phyloP scores from a whole-genome alignment of 2,888 invertebrate species.

The Ornithoptera alexandrae region DNA sequence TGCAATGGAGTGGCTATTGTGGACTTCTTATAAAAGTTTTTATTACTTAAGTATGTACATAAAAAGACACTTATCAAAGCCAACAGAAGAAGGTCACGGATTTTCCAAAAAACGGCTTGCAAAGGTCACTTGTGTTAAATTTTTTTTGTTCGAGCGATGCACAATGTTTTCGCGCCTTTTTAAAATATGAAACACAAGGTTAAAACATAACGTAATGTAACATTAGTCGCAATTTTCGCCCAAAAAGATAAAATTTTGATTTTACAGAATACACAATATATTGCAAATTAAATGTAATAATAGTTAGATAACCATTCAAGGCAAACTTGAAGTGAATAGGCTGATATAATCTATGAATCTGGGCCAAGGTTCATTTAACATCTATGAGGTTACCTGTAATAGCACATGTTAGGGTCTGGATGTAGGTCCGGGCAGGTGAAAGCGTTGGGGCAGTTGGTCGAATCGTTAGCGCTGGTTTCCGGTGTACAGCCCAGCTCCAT shows the following conservation, averaged over 20 bases:
- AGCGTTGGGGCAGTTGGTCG: slow-evolving; percentile 56
- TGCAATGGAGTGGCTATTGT: neutral
- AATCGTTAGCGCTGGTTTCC: slow-evolving; percentile 43
- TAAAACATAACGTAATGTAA: neutral
- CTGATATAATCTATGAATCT: too few relatives aligned
- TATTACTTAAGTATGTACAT: slow-evolving; percentile 14
- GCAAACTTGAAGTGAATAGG: too few relatives aligned
- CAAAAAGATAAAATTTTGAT: too few relatives aligned
- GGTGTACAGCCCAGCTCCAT: slow-evolving; percentile 64
- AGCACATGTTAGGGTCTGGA: slow-evolving; percentile 61
- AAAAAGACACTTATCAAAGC: slow-evolving; percentile 27
- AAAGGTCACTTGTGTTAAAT: slow-evolving; percentile 26
- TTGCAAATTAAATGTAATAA: too few relatives aligned
- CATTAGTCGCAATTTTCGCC: too few relatives aligned
- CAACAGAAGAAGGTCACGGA: slow-evolving; percentile 33
- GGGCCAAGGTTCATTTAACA: neutral
- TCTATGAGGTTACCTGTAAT: slow-evolving; percentile 51
- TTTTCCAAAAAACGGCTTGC: slow-evolving; percentile 35
- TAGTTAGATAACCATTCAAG: too few relatives aligned
- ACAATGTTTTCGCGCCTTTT: slow-evolving; percentile 10
- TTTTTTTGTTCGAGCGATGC: slow-evolving; percentile 11
- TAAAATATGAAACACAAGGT: slow-evolving; percentile 21
- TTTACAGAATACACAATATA: too few relatives aligned
- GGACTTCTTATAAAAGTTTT: slow-evolving; percentile 14
- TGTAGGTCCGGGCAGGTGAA: slow-evolving; percentile 67